Evolutionary conservation across 2,888 invertebrate species (phyloP), one percentile per base, ranked within the genome.

Genomic region (Octodonta nipae): DNA sequence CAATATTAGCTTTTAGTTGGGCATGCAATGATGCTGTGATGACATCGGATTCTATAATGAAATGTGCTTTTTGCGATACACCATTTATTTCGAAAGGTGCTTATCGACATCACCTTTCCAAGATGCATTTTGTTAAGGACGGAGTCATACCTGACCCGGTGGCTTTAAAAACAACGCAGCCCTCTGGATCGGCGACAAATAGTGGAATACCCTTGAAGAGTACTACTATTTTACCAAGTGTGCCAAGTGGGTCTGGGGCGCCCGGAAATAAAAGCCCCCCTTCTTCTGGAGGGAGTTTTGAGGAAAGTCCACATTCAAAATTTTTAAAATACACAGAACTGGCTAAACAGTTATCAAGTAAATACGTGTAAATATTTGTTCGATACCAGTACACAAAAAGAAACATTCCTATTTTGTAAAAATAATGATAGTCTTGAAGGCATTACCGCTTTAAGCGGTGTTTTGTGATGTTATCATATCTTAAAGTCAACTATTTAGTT

Each of bases 271-370:
- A 61, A 40, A 64, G 62, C 47, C 60, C 60, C 15, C 56, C 58
- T 31, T 64, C 55, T 31, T 65, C 55, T 47, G 60, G 58, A 60
- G 62, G 73, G 49, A 51, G 62, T 16, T 81, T 78, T 56, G 88
- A 88, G 55, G 91, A 91, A 64, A 88, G 86, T 60, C 87, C 89
- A 30, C 89, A 91, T 66, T 89, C 93, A 51, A 95, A 93, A 71
- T 93, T 93, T 72, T 79, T 92, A 51, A 93, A 93, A 70, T 95
- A 95, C 68, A 92, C 92, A 60, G 92, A 95, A 69, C 78, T 95
- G 67, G 95, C 95, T 56, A 93, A 93, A 67, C 93, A 95, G 69
- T 71, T 95, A 63, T 92, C 92, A 61, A 91, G 89, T 68, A 92
- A 92, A 70, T 91, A 89, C 70, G 84, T 85, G 73, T 87, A 81